These are phyloP conservation scores for Daphoenositta chrysoptera DNA, from an alignment of 2,113 vertebrate genomes.

Conservation along the genomic window DNA sequence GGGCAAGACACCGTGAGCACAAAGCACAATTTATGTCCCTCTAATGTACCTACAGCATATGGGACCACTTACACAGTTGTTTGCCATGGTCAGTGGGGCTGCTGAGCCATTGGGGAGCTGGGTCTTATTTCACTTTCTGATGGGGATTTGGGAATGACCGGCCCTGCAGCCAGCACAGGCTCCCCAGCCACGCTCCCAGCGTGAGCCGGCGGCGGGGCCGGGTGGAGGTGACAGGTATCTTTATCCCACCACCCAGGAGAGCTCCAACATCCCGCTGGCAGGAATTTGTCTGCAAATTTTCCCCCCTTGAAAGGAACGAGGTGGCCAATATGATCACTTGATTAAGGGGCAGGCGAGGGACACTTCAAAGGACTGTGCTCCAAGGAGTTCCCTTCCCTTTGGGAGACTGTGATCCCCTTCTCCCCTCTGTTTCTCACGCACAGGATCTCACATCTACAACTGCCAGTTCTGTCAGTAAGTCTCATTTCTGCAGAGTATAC, in stretches of 20 bases:
- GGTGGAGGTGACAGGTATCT: constrained; percentile 74
- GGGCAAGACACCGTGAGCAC: background rate
- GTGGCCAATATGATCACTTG: constrained; percentile 57
- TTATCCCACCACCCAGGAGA: constrained; percentile 74
- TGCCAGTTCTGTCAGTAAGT: background rate
- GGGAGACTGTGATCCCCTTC: background rate
- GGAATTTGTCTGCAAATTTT: constrained; percentile 79
- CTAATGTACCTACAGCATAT: constrained; percentile 18
- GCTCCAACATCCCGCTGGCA: constrained; percentile 66
- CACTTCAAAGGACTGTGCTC: background rate
- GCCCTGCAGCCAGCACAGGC: constrained; percentile 58
- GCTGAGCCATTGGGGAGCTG: background rate
- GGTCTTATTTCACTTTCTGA: constrained; percentile 14
- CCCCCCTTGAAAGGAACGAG: constrained; percentile 62
- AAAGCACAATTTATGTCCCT: constrained; percentile 31
- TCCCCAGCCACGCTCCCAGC: constrained; percentile 72
- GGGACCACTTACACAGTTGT: constrained; percentile 55
- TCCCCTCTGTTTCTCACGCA: background rate
- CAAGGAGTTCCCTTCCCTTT: background rate
- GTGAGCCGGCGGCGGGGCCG: constrained; percentile 58
- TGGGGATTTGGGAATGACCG: background rate
- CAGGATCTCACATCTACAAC: background rate
- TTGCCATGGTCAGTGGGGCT: constrained; percentile 25
- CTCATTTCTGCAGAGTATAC: background rate
- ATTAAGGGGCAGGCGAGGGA: constrained; percentile 33